These are phyloP conservation scores for Bubo scandiacus DNA, from an alignment of 2,113 vertebrate species.

Conservation along the genomic window DNA sequence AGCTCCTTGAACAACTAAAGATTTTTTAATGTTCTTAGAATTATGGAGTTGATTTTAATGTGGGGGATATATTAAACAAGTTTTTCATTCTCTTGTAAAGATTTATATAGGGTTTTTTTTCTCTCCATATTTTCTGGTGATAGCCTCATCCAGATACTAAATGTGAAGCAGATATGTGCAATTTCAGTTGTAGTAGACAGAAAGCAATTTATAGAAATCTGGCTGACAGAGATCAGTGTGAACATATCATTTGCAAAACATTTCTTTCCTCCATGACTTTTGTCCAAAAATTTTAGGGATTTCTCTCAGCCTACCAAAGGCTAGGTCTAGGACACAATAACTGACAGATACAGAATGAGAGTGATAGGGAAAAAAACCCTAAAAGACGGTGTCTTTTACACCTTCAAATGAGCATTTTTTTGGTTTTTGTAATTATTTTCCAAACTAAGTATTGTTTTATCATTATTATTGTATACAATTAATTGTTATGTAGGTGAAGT, in stretches of 20 bases:
- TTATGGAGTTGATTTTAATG: neutral
- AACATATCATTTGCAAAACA: neutral
- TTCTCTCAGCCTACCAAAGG: neutral
- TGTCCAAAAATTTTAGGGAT: neutral
- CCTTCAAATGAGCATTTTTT: neutral
- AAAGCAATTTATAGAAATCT: neutral
- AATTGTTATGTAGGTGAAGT: neutral
- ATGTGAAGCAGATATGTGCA: neutral
- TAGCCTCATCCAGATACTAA: neutral
- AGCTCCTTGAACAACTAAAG: neutral
- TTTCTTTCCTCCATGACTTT: neutral
- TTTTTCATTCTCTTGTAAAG: neutral
- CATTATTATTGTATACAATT: neutral
- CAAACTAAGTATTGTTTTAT: neutral
- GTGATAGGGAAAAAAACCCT: accelerated
- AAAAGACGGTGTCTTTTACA: neutral
- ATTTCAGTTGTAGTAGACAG: neutral
- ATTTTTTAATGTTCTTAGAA: neutral
- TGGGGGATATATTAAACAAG: neutral
- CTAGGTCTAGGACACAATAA: neutral
- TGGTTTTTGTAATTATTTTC: neutral
- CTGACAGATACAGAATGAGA: neutral
- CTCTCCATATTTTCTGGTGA: neutral
- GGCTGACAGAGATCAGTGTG: neutral
- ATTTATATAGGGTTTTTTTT: neutral